phyloP scores from a whole-genome alignment of 2,113 vertebrate genomes.

The Hippopotamus amphibius region DNA sequence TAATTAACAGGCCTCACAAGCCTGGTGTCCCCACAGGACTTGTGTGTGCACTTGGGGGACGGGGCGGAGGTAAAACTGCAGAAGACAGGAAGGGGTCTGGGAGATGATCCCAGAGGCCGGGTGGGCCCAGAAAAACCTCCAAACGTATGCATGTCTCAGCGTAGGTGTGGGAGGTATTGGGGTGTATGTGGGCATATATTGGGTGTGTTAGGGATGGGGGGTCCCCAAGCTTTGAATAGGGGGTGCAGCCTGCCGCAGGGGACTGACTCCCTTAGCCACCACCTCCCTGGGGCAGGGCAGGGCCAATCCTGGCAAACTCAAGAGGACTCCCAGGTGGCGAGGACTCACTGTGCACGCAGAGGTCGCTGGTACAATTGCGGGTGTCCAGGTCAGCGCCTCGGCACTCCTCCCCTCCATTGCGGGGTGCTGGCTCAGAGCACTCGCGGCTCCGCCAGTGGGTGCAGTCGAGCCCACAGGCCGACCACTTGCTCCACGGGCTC shows the following conservation, averaged over 20 bases:
- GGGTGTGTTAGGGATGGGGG: background rate
- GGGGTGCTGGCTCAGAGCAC: constrained; percentile 95
- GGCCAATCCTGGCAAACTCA: background rate
- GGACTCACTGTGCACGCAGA: constrained; percentile 96
- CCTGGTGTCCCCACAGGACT: constrained; percentile 21
- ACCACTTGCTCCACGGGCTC: constrained; percentile 99
- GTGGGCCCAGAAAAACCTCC: background rate
- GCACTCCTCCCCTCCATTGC: constrained; percentile 96
- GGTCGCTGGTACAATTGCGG: constrained; percentile 96
- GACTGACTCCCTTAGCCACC: background rate
- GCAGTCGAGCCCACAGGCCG: constrained; percentile 94
- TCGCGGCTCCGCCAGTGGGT: constrained; percentile 97
- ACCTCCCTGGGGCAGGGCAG: background rate
- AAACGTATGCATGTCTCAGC: background rate
- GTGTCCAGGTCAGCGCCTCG: constrained; percentile 94
- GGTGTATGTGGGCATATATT: background rate
- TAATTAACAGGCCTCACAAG: constrained; percentile 77
- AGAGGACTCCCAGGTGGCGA: background rate
- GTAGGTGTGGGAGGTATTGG: background rate
- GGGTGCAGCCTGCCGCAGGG: background rate
- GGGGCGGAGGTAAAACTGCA: background rate
- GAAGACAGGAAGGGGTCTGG: background rate
- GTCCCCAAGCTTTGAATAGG: background rate
- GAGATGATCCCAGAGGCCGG: rapidly evolving
- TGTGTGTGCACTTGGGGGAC: background rate